Percentiles rank a stretch among this genome's conserved stretches.
Evolutionary conservation across 2,797 vertebrate genomes (phyloP).

Genomic region (Coilia nasus): DNA sequence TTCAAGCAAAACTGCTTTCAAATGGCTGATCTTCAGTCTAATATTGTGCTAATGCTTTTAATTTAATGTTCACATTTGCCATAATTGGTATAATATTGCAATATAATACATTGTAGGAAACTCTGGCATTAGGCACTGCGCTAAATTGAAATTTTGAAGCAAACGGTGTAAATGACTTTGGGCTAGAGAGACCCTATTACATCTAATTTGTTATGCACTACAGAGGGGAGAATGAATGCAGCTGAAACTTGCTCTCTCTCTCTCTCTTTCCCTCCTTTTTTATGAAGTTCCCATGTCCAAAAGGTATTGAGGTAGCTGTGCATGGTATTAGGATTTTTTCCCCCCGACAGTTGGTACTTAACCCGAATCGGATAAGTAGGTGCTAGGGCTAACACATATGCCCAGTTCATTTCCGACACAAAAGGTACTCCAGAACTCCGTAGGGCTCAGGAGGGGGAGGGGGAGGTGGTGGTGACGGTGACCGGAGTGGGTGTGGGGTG

Average conservation of each 20-base stretch:
- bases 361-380: neutral
- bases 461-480: neutral
- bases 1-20: slow-evolving; percentile 73
- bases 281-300: slow-evolving; percentile 86
- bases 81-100: slow-evolving; percentile 90
- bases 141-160: slow-evolving; percentile 95
- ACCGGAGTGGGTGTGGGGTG: neutral
- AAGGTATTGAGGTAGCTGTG: slow-evolving; percentile 90
- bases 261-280: slow-evolving; percentile 63
- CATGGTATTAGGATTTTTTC: slow-evolving; percentile 81
- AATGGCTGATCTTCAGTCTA: slow-evolving; percentile 79
- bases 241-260: slow-evolving; percentile 70
- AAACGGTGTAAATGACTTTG: slow-evolving; percentile 88
- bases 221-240: slow-evolving; percentile 90
- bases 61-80: slow-evolving; percentile 83
- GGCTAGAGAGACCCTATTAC: slow-evolving; percentile 92
- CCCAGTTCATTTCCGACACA: slow-evolving; percentile 69
- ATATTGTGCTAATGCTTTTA: slow-evolving; percentile 86
- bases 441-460: no score
- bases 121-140: slow-evolving; percentile 87
- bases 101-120: slow-evolving; percentile 85
- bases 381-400: neutral
- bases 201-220: slow-evolving; percentile 97
- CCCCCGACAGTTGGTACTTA: slow-evolving; percentile 67
- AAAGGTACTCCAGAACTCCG: slow-evolving; percentile 61